Conservation (phyloP, 2,888 invertebrate species). For the Drosophila falleni region DNA sequence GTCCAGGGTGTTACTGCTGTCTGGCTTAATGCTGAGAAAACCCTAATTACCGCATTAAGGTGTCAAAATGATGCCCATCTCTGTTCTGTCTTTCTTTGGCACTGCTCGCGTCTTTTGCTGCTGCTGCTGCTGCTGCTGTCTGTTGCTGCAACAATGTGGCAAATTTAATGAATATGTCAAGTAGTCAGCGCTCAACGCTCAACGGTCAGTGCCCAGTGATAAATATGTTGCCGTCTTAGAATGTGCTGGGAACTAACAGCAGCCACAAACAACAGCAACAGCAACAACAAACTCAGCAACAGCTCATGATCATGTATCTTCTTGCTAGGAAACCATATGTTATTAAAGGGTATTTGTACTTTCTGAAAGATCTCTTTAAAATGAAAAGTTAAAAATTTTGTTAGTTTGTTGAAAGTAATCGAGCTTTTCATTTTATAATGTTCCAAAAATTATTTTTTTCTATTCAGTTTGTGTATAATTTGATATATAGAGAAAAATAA, state of each 20-base stretch:
- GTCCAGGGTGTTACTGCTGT: slow-evolving; percentile 56
- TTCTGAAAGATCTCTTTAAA: neutral
- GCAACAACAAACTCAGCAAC: neutral
- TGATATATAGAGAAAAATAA: no score
- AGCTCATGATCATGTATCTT: neutral
- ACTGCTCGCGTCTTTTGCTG: slow-evolving; percentile 1
- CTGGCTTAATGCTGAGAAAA: slow-evolving; percentile 69
- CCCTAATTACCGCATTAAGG: slow-evolving; percentile 84
- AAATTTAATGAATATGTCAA: slow-evolving; percentile 80
- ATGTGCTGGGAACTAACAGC: slow-evolving; percentile 44
- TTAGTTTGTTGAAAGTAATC: no score
- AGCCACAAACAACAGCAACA: slow-evolving; percentile 1
- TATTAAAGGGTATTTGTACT: neutral
- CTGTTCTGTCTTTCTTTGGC: slow-evolving; percentile 36
- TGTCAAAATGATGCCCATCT: slow-evolving; percentile 83
- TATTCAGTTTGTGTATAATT: no score
- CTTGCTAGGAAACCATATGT: neutral
- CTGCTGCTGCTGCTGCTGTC: slow-evolving; percentile 7
- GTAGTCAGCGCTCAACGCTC: slow-evolving; percentile 68
- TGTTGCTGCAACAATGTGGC: slow-evolving; percentile 72
- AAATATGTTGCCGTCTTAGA: slow-evolving; percentile 71
- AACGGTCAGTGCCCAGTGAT: slow-evolving; percentile 66
- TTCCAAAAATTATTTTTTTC: no score
- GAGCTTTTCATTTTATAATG: no score
- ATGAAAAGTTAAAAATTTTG: no score